Conservation (phyloP, 2,797 vertebrate species). For the Trematomus bernacchii region DNA sequence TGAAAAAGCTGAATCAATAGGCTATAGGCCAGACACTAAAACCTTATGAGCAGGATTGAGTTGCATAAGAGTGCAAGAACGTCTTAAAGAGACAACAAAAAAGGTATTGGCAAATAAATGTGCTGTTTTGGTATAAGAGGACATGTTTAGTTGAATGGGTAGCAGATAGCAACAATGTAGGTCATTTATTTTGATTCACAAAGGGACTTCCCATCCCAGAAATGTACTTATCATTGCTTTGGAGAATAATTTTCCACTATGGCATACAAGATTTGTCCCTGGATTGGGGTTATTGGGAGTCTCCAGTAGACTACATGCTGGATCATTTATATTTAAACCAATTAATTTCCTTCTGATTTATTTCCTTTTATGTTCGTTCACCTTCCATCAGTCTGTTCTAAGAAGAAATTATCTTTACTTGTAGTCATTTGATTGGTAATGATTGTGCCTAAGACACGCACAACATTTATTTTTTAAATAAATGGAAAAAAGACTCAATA, state of each 20-base stretch:
- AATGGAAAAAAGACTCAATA: neutral
- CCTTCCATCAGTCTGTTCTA: neutral
- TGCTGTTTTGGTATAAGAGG: no score
- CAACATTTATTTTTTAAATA: neutral
- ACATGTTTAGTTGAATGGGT: no score
- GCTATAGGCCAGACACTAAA: slow-evolving; percentile 22
- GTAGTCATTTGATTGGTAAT: neutral
- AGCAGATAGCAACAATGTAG: no score
- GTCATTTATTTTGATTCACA: neutral
- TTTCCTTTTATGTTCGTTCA: neutral
- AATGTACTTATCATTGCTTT: no score
- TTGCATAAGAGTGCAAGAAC: slow-evolving; percentile 29
- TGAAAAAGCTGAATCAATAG: slow-evolving; percentile 39
- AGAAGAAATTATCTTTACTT: neutral
- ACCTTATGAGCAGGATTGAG: slow-evolving; percentile 15
- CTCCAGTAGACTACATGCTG: neutral
- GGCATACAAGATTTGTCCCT: neutral
- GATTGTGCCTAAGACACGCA: no score
- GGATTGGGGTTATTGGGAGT: neutral
- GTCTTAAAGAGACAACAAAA: slow-evolving; percentile 2
- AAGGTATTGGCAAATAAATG: neutral
- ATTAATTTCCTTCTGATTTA: neutral
- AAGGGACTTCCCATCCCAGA: neutral
- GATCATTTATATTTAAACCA: neutral
- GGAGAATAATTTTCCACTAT: no score